Evolutionary conservation across 2,888 invertebrate species (phyloP).

Genomic region (Cephonodes hylas): DNA sequence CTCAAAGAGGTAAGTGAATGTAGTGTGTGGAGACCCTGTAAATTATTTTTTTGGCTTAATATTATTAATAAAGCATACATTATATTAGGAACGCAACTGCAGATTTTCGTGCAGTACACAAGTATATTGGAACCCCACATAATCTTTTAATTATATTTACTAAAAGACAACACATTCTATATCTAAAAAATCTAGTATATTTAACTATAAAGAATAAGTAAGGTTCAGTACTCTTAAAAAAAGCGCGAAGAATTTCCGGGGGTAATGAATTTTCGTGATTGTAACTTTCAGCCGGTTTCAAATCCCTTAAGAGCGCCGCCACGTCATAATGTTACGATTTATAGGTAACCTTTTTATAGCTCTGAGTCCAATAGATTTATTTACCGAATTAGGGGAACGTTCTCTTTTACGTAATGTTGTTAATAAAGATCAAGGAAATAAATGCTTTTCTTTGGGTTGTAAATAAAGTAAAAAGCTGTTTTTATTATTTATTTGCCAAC

Average conservation of each 20-base stretch:
- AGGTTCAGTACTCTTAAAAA: too few relatives aligned
- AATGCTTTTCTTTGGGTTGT: background rate
- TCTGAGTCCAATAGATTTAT: background rate
- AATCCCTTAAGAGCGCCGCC: background rate
- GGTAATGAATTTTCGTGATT: background rate
- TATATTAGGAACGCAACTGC: too few relatives aligned
- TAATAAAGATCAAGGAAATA: background rate
- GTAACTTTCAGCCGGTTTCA: background rate
- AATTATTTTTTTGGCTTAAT: too few relatives aligned
- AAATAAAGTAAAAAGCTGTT: too few relatives aligned
- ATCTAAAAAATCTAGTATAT: too few relatives aligned
- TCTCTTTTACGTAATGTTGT: background rate
- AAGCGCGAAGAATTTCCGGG: background rate
- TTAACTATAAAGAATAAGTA: too few relatives aligned
- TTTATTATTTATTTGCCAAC: too few relatives aligned
- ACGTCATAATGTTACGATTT: background rate
- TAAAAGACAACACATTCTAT: too few relatives aligned
- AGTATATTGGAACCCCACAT: too few relatives aligned
- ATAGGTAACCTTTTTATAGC: background rate
- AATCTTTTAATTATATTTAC: too few relatives aligned
- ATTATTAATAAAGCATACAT: too few relatives aligned
- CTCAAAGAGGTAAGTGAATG: constrained; percentile 84
- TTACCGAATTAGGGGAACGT: background rate
- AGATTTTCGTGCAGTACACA: too few relatives aligned
- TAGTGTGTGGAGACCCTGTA: background rate